Evolutionary conservation across 1,140 invertebrate species (phyloP).

Genomic region (Cryptotermes secundus): DNA sequence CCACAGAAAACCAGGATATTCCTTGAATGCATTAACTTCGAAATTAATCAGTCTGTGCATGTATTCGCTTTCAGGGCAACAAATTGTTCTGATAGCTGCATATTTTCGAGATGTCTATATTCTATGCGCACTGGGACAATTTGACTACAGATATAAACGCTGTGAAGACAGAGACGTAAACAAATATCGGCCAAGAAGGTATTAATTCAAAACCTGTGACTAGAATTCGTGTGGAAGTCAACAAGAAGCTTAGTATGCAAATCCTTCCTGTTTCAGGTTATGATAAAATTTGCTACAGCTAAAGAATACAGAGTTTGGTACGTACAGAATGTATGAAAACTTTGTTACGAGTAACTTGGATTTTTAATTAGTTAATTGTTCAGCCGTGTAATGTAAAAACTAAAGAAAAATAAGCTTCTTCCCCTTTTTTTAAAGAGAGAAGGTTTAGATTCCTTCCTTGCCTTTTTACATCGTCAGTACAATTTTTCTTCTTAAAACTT

Average conservation of each 20-base stretch:
- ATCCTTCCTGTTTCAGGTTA: neutral
- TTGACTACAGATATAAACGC: neutral
- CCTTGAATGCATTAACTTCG: too few species aligned
- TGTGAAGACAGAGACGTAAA: neutral
- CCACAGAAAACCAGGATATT: too few species aligned
- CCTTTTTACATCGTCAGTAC: neutral
- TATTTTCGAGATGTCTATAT: too few species aligned
- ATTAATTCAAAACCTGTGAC: neutral
- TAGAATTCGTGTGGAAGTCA: neutral
- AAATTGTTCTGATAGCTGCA: too few species aligned
- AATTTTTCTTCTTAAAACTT: constrained; percentile 8
- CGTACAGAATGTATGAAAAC: neutral
- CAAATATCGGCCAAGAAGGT: neutral
- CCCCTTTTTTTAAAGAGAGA: neutral
- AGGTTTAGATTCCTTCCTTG: neutral
- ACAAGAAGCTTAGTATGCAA: neutral
- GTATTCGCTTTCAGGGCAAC: too few species aligned
- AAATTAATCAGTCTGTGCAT: too few species aligned
- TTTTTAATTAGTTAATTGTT: constrained; percentile 20
- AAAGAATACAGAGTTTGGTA: neutral
- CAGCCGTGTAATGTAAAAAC: neutral
- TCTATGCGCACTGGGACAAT: neutral
- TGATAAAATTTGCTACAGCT: neutral
- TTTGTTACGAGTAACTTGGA: neutral
- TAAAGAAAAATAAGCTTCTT: neutral